These are phyloP conservation scores for Piprites chloris DNA, from an alignment of 2,113 vertebrate genomes.

Conservation along the genomic window DNA sequence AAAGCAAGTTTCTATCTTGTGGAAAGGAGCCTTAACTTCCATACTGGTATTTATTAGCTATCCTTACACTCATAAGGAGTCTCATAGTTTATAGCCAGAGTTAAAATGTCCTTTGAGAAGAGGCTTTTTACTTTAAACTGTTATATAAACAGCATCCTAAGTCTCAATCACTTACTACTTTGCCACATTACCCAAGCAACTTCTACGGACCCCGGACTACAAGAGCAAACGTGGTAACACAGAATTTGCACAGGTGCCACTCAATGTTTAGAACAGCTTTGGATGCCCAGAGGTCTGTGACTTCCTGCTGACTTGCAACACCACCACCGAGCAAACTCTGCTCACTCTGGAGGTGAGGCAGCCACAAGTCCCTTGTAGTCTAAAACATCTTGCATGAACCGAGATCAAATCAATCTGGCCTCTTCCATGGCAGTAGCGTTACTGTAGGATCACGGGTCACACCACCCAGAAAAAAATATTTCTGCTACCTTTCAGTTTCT, in stretches of 20 bases:
- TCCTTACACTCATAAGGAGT: background rate
- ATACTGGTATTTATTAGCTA: background rate
- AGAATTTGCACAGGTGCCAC: background rate
- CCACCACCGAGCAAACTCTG: background rate
- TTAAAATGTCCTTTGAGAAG: background rate
- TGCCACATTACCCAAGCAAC: background rate
- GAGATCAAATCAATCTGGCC: background rate
- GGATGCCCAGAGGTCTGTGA: background rate
- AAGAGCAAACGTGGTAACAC: background rate
- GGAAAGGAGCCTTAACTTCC: background rate
- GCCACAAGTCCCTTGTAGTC: background rate
- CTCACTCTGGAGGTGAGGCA: background rate
- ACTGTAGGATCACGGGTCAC: background rate
- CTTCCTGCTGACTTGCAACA: background rate
- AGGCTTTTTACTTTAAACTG: background rate
- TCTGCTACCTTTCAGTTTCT: background rate
- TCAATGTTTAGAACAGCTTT: accelerated
- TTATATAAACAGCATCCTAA: background rate
- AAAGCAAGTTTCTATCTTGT: background rate
- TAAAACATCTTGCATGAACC: background rate
- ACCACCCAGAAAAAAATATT: background rate
- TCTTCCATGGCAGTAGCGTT: background rate
- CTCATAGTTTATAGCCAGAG: background rate
- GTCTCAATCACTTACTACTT: background rate
- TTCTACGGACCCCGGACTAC: background rate